Percentiles rank a stretch among this genome's conserved stretches.
phyloP scores from a whole-genome alignment of 2,113 vertebrate genomes.

The Ovis canadensis region DNA sequence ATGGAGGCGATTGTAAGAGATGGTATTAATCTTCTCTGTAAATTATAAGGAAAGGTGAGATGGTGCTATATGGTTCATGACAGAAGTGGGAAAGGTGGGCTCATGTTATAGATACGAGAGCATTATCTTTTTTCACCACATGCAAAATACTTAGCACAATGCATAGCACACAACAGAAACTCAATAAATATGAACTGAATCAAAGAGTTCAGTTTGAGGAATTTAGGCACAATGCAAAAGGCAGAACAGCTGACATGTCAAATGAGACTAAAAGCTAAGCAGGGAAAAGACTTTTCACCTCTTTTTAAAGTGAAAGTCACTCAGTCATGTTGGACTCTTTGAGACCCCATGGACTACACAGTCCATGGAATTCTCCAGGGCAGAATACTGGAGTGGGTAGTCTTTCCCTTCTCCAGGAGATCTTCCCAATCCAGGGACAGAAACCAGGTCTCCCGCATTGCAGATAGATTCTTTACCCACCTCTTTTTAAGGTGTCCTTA shows the following conservation, averaged over 20 bases:
- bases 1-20: neutral
- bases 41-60: neutral
- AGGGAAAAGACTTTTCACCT: neutral
- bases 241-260: neutral
- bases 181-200: neutral
- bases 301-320: neutral
- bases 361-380: neutral
- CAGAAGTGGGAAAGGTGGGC: neutral
- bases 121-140: neutral
- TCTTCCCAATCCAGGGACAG: neutral
- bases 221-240: neutral
- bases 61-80: neutral
- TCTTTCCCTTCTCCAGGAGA: neutral
- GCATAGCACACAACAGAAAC: neutral
- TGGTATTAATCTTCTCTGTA: neutral
- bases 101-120: fast-evolving
- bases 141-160: neutral
- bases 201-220: neutral
- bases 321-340: neutral
- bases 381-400: neutral
- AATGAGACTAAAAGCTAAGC: neutral
- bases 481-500: neutral
- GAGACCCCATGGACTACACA: neutral
- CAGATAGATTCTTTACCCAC: neutral
- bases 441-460: neutral